These are phyloP conservation scores for Cebidichthys violaceus DNA, from an alignment of 2,113 vertebrate genomes.

Conservation along the genomic window DNA sequence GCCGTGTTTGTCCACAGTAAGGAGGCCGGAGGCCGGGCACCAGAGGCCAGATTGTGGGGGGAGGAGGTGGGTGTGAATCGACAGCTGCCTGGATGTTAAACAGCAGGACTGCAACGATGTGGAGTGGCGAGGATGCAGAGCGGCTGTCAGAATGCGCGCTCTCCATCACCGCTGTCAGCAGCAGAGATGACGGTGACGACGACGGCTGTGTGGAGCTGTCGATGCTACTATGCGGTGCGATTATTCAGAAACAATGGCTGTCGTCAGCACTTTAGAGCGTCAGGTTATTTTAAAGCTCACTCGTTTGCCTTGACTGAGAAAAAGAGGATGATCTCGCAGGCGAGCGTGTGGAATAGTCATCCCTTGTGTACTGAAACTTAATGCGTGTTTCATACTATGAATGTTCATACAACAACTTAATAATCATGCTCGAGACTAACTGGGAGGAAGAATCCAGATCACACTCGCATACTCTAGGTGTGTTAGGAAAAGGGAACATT, in stretches of 20 bases:
- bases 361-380: not conserved
- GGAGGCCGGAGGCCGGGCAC: constrained; percentile 33
- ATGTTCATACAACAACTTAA: not conserved
- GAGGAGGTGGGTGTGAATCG: constrained; percentile 66
- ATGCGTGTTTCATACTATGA: not conserved
- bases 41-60: constrained; percentile 66
- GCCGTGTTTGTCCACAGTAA: constrained; percentile 54
- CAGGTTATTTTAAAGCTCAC: constrained; percentile 3
- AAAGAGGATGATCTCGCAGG: not conserved
- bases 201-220: constrained; percentile 13
- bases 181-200: not conserved
- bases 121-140: not conserved
- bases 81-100: constrained; percentile 63
- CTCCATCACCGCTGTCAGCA: not conserved
- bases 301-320: not conserved
- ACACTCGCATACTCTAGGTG: not conserved
- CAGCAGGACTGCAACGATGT: constrained; percentile 22
- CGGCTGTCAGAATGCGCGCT: constrained; percentile 1
- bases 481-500: not conserved
- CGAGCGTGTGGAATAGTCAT: not conserved
- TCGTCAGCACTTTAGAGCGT: not conserved
- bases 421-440: not conserved
- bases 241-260: constrained; percentile 21
- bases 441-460: not conserved
- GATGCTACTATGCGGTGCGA: not conserved